Evolutionary conservation across 2,113 vertebrate genomes (phyloP).

Genomic region (Podocnemis expansa): DNA sequence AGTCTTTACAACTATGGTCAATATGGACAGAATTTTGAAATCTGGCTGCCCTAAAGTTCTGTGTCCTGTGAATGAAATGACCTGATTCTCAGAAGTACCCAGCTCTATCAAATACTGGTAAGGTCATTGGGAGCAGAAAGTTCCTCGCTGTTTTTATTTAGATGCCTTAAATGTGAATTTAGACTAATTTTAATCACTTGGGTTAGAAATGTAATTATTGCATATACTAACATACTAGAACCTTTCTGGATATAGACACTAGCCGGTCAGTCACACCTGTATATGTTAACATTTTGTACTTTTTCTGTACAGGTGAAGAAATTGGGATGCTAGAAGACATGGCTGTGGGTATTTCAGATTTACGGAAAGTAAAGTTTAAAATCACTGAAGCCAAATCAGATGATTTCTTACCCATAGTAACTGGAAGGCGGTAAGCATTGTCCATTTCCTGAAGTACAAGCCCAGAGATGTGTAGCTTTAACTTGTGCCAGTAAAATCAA

Average conservation of each 20-base stretch:
- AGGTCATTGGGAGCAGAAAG: background rate
- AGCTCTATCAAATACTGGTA: background rate
- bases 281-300: conserved; percentile 51
- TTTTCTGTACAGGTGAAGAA: conserved; percentile 88
- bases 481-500: background rate
- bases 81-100: conserved; percentile 26
- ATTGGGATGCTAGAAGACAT: conserved; percentile 98
- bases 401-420: conserved; percentile 90
- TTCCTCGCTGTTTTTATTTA: conserved; percentile 31
- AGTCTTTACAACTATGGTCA: conserved; percentile 11
- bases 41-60: background rate
- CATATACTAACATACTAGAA: background rate
- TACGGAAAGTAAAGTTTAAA: conserved; percentile 92
- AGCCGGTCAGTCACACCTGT: conserved; percentile 2
- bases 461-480: background rate
- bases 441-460: background rate
- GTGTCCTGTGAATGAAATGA: conserved; percentile 9
- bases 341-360: conserved; percentile 94
- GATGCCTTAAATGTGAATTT: conserved; percentile 34
- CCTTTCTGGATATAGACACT: background rate
- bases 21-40: background rate
- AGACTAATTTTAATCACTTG: background rate
- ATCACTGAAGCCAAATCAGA: conserved; percentile 91
- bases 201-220: background rate
- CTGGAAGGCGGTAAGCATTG: conserved; percentile 90